Percentiles rank a stretch among this genome's conserved stretches.
Conservation (phyloP, 64 coral and sea anemone genomes). For the Cladopsammia gracilis region DNA sequence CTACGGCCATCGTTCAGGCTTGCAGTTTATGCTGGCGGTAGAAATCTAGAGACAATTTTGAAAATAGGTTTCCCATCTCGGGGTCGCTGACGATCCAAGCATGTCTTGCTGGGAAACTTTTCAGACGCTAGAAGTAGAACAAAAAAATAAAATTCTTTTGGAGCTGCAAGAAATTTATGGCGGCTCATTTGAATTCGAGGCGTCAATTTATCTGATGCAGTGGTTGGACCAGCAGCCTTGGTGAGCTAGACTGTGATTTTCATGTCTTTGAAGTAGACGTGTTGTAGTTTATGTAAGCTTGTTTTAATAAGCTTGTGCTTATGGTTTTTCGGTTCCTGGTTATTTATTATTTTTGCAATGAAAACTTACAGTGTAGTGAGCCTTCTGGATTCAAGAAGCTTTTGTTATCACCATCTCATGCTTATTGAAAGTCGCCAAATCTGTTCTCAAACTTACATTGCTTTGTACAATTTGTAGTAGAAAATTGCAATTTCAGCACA, state of each 20-base stretch:
- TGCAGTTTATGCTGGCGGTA: neutral
- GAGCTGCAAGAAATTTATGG: conserved; percentile 38
- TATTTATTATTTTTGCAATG: no score
- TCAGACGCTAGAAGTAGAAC: conserved; percentile 14
- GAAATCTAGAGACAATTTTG: neutral
- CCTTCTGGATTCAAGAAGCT: no score
- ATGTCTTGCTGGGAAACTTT: conserved; percentile 54
- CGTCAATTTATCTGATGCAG: conserved; percentile 46
- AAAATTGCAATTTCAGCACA: neutral
- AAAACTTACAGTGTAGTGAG: no score
- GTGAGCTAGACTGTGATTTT: conserved; percentile 13
- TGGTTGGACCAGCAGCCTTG: conserved; percentile 38
- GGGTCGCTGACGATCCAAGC: neutral
- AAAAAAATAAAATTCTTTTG: conserved; percentile 18
- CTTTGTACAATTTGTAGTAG: no score
- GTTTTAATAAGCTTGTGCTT: neutral
- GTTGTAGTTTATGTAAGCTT: neutral
- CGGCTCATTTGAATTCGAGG: conserved; percentile 53
- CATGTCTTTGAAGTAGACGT: neutral
- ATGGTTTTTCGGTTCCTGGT: neutral
- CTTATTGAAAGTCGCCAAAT: no score
- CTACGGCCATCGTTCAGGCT: neutral
- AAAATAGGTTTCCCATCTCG: neutral
- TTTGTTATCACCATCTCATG: no score
- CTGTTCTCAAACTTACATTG: no score